Conservation (phyloP, 1,140 invertebrate species). For the Aphelinus certus region DNA sequence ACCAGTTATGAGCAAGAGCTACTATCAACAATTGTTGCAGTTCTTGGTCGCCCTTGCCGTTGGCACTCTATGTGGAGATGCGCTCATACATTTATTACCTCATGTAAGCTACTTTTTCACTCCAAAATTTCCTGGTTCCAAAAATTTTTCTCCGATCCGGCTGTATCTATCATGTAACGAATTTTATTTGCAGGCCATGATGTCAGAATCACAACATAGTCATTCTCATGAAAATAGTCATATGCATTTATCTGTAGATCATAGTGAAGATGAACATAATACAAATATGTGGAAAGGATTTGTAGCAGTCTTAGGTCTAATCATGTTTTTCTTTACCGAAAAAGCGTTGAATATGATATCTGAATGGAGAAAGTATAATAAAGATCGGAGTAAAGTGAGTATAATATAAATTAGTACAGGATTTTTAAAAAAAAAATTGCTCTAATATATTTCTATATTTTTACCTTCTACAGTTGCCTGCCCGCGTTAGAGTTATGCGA, state of each 20-base stretch:
- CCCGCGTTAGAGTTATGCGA: constrained; percentile 74
- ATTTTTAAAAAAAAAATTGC: background rate
- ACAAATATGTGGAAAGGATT: constrained; percentile 85
- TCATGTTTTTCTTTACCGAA: constrained; percentile 89
- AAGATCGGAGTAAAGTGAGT: constrained; percentile 68
- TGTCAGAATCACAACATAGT: constrained; percentile 53
- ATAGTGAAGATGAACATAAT: constrained; percentile 65
- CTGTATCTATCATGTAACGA: too few relatives aligned
- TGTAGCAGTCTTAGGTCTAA: constrained; percentile 81
- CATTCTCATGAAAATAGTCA: constrained; percentile 55
- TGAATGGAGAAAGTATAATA: constrained; percentile 78
- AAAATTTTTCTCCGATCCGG: too few relatives aligned
- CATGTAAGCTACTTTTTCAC: constrained; percentile 73
- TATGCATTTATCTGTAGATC: constrained; percentile 45
- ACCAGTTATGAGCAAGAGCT: constrained; percentile 87
- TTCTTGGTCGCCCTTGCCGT: constrained; percentile 92
- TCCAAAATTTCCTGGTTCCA: background rate
- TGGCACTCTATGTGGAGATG: constrained; percentile 90
- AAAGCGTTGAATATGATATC: constrained; percentile 81
- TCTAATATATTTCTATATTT: too few relatives aligned
- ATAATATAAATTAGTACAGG: background rate
- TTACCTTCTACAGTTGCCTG: constrained; percentile 62
- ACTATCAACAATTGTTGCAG: constrained; percentile 90
- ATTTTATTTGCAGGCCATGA: constrained; percentile 60
- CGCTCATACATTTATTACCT: constrained; percentile 90